Percentiles rank a stretch among this genome's conserved stretches.
These are phyloP conservation scores for Strix uralensis DNA, from an alignment of 2,113 vertebrate species.

Conservation along the genomic window DNA sequence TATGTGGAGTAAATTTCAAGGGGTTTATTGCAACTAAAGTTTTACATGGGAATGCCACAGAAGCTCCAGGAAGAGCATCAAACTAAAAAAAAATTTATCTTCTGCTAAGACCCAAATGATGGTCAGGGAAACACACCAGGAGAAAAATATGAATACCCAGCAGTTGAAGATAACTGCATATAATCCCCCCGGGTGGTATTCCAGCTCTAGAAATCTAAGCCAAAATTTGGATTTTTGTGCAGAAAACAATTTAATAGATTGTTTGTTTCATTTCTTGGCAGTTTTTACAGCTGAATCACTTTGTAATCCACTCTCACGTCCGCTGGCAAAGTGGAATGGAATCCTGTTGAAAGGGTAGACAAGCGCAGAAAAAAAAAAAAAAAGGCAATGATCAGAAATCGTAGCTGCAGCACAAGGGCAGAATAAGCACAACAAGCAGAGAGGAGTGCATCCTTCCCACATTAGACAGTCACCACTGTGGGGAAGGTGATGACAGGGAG, in stretches of 20 bases:
- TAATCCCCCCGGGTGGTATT: background rate
- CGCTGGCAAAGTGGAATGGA: background rate
- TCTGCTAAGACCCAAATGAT: background rate
- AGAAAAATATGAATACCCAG: background rate
- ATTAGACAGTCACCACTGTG: fast-evolving
- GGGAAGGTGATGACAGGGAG: background rate
- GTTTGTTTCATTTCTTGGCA: background rate
- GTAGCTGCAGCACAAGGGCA: background rate
- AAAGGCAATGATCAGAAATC: background rate
- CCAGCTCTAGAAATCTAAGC: background rate
- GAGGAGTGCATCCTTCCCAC: background rate
- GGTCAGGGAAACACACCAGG: background rate
- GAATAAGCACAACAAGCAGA: background rate
- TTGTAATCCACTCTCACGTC: background rate
- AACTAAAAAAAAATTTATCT: background rate
- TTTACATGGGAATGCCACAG: background rate
- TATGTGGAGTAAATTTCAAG: background rate
- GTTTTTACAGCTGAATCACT: background rate
- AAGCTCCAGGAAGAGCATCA: background rate
- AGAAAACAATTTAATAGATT: constrained; percentile 3
- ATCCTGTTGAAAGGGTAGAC: background rate
- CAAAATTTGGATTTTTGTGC: background rate
- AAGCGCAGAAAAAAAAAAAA: background rate
- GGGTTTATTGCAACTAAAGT: background rate
- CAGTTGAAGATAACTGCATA: background rate